Evolutionary conservation across 2,888 invertebrate genomes (phyloP).

Genomic region (Bhutanitis thaidina): DNA sequence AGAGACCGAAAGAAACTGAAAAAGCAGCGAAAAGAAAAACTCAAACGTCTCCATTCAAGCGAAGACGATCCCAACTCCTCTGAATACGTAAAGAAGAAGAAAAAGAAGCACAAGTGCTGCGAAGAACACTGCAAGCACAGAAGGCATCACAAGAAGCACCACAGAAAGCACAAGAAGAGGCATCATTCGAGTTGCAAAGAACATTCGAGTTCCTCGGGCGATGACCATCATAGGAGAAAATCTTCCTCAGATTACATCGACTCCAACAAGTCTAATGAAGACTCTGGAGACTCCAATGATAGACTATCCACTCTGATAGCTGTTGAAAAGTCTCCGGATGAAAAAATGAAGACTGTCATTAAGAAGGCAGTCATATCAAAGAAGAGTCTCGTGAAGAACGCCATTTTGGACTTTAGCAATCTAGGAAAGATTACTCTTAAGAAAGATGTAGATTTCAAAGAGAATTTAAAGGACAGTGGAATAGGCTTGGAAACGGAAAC

Average conservation of each 20-base stretch:
- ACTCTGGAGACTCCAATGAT: slow-evolving; percentile 62
- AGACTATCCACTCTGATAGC: slow-evolving; percentile 57
- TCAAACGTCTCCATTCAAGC: slow-evolving; percentile 61
- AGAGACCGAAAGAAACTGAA: slow-evolving; percentile 84
- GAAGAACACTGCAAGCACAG: slow-evolving; percentile 86
- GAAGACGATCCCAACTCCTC: slow-evolving; percentile 60
- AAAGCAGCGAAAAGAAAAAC: slow-evolving; percentile 84
- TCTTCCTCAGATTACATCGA: slow-evolving; percentile 64
- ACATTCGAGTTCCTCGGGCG: slow-evolving; percentile 71
- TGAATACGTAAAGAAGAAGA: slow-evolving; percentile 82
- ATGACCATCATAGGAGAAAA: slow-evolving; percentile 66
- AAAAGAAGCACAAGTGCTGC: slow-evolving; percentile 84
- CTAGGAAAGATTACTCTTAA: slow-evolving; percentile 49
- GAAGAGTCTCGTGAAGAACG: slow-evolving; percentile 61
- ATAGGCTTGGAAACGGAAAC: slow-evolving; percentile 58
- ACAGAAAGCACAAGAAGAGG: slow-evolving; percentile 88
- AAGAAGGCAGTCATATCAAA: slow-evolving; percentile 63
- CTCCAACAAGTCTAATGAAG: slow-evolving; percentile 70
- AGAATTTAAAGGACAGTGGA: slow-evolving; percentile 68
- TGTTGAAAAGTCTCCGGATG: slow-evolving; percentile 60
- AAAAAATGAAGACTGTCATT: slow-evolving; percentile 66
- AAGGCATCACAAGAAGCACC: slow-evolving; percentile 88
- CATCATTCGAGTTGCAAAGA: slow-evolving; percentile 80
- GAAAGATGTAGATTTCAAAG: slow-evolving; percentile 49
- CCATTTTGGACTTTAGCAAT: slow-evolving; percentile 62